Base-by-base conservation (phyloP, 2,797 vertebrate species). In the Poeciliopsis gracilis region DNA sequence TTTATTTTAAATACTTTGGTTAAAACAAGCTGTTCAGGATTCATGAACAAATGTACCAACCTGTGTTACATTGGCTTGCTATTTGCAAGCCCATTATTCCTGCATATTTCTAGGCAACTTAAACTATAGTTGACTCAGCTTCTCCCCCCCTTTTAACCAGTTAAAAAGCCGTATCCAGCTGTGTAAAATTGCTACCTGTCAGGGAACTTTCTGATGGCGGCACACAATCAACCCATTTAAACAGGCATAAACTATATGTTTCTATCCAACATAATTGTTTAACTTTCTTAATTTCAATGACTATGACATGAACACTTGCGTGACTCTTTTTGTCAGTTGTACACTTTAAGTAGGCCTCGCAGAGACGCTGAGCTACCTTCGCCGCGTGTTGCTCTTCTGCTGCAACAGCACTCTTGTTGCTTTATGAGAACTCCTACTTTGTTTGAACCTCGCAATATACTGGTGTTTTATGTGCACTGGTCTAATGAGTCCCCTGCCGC, bases 361-460 rank as follows among this genome's bases (percentile, higher is more conserved):
- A 15, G 11, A 23, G 66, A 71, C 38, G 76, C 63, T 45, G 18
- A 28, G 28, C 46, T 30, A 57, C 2, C n/a, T 66, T 41, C 70
- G 78, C 79, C 79, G 76, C 78, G 49, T 59, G 74, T 63, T 7
- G 72, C 33, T 69, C 75, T 38, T 78, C 77, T 75, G 84, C 81
- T 86, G 80, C 83, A 67, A 46, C 59, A 47, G 30, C 49, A 46
- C 75, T 47, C 72, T 57, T 73, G 63, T 51, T 72, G 55, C 53
- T 94, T 92, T 87, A 93, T 80, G 90, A 87, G 85, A 46, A 71
- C 76, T 72, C 55, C 77, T 73, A 79, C 75, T 83, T 88, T 80
- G 84, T 93, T 93, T 92, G 88, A 93, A 93, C 90, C 87, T 73
- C 8, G 12, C 51, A 43, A 85, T 90, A 88, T 85, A 90, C 67